phyloP scores from a whole-genome alignment of 2,113 vertebrate species.

The Hylia prasina region DNA sequence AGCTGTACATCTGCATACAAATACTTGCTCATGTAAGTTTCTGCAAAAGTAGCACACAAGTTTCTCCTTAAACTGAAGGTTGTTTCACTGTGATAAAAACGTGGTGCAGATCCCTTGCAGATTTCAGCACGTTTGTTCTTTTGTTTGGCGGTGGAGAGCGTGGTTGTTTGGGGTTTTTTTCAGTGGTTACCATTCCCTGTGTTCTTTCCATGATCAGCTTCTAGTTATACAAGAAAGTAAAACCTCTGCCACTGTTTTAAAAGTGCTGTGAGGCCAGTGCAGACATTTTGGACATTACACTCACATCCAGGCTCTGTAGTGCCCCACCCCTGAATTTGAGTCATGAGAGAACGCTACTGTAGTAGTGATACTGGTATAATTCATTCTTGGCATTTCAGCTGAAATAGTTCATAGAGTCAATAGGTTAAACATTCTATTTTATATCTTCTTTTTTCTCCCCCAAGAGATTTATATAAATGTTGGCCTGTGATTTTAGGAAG shows the following conservation, averaged over 20 bases:
- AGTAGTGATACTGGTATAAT: neutral
- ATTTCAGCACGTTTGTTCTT: neutral
- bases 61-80: neutral
- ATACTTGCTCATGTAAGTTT: neutral
- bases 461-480: neutral
- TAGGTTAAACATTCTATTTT: neutral
- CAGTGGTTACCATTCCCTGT: neutral
- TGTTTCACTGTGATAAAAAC: neutral
- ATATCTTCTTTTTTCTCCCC: neutral
- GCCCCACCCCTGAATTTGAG: neutral
- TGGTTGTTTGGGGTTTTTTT: neutral
- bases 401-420: constrained; percentile 13
- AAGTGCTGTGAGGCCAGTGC: neutral
- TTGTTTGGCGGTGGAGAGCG: neutral
- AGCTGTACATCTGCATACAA: neutral
- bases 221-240: neutral
- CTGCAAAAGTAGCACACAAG: neutral
- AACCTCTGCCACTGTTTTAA: neutral
- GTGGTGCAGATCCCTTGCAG: neutral
- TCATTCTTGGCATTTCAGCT: constrained; percentile 21
- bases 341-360: neutral
- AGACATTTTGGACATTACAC: neutral
- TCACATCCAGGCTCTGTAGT: neutral
- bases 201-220: neutral
- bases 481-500: neutral